Evolutionary conservation across 2,888 invertebrate species (phyloP), one percentile per base, ranked within the genome.

Genomic region (Andrena bicolor): DNA sequence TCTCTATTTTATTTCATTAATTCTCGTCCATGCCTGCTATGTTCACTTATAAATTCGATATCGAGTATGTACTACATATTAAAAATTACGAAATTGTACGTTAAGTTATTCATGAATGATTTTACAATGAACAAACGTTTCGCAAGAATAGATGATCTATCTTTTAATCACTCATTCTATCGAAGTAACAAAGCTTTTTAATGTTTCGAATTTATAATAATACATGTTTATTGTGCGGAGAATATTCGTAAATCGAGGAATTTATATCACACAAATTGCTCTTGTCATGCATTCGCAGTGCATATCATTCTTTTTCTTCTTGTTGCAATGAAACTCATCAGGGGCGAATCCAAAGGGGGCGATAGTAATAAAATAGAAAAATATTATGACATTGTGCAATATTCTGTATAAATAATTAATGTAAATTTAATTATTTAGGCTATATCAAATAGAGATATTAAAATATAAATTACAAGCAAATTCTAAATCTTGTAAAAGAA

Each of bases 121-220:
- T 10, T 56, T 23, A 56, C 23, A 20, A 56, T 20, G 2, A 32
- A 32, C 23, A 13, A 10, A 6, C 32, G 6, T 53, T 32, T 32
- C 13, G 30, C 10, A 13, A 51, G 20, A 65, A 48, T 48, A 32
- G 28, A 49, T 58, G 51, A 32, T 32, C n/a, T 20, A 48, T 56
- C 28, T 28, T 73, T 51, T 32, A n/a, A 35, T 35, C 35, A 53
- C n/a, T 64, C 26, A 63, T 51, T 72, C 35, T 13, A 63, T 13
- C 10, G n/a, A 51, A 28, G 20, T 23, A 56, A 23, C 23, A 56
- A 56, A 10, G 8, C 8, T 4, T 56, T 20, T 56, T 56, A 56
- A 56, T 51, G n/a, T 20, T n/a, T 10, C n/a, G 20, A 23, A 63
- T 20, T 53, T 64, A 20, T 20, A 5, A 20, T 8, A 23, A 30